phyloP scores from a whole-genome alignment of 2,113 vertebrate species.

The Onychostruthus taczanowskii region DNA sequence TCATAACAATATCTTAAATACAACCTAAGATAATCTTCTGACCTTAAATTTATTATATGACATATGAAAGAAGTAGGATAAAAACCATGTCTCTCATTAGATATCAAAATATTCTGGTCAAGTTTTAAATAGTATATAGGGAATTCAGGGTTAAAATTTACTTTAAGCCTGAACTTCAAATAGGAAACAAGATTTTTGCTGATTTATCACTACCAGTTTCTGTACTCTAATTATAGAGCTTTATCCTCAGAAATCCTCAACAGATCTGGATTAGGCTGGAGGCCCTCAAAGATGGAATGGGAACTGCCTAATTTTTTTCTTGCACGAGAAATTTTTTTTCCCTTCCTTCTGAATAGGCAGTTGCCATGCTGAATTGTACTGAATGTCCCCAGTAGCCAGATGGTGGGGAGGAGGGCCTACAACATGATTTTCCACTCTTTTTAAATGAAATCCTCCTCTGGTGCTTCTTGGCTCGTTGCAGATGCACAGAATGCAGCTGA shows the following conservation, averaged over 20 bases:
- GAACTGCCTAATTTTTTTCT: background rate
- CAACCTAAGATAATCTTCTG: background rate
- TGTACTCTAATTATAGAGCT: background rate
- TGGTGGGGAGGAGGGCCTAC: slow-evolving; percentile 7
- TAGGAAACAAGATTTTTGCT: background rate
- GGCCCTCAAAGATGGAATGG: background rate
- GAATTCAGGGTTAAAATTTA: background rate
- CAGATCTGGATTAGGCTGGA: background rate
- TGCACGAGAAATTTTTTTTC: background rate
- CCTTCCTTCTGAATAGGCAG: background rate
- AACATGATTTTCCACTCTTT: background rate
- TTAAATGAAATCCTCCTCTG: slow-evolving; percentile 7
- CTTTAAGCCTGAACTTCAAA: background rate
- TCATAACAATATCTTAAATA: background rate
- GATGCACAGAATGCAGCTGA: background rate
- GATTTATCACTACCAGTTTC: background rate
- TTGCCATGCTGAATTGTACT: background rate
- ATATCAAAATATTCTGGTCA: background rate
- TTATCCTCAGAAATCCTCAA: background rate
- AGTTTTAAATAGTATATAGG: background rate
- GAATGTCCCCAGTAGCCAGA: slow-evolving; percentile 27
- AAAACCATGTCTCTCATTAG: background rate
- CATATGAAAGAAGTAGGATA: background rate
- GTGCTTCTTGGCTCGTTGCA: background rate
- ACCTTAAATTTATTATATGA: background rate